These are phyloP conservation scores for Perizoma affinitatum DNA, from an alignment of 2,888 invertebrate genomes.

Conservation along the genomic window DNA sequence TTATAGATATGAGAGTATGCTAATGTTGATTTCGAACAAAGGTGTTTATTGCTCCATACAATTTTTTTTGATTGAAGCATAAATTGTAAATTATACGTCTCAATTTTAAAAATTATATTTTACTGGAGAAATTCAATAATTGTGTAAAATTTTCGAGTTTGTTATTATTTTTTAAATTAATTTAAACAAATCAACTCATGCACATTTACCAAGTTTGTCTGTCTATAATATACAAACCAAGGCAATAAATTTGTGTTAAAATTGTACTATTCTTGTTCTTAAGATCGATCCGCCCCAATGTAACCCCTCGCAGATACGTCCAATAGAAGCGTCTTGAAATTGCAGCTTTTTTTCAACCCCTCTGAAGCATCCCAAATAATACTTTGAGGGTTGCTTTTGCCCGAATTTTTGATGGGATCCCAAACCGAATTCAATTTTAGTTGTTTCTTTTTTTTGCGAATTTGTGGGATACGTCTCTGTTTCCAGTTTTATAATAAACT, in stretches of 20 bases:
- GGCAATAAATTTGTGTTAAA: too few species aligned
- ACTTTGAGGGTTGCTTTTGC: conserved; percentile 50
- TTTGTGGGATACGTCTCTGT: conserved; percentile 14
- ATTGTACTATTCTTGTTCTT: conserved; percentile 1
- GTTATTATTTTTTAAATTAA: too few species aligned
- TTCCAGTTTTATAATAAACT: conserved; percentile 22
- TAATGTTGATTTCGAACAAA: conserved; percentile 1
- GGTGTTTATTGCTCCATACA: too few species aligned
- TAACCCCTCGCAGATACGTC: conserved; percentile 60
- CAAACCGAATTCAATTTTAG: conserved; percentile 31
- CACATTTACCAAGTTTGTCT: too few species aligned
- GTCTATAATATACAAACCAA: too few species aligned
- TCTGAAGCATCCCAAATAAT: conserved; percentile 55
- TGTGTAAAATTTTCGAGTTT: too few species aligned
- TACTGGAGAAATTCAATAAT: too few species aligned
- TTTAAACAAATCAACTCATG: too few species aligned
- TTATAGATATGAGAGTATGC: conserved; percentile 7
- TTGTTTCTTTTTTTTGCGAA: conserved; percentile 18
- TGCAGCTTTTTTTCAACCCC: conserved; percentile 64
- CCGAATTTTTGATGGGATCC: conserved; percentile 24
- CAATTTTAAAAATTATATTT: too few species aligned
- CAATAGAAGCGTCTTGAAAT: conserved; percentile 63
- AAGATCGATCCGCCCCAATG: conserved; percentile 43
- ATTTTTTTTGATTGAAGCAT: too few species aligned
- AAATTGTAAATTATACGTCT: too few species aligned